Evolutionary conservation across 1,140 invertebrate species (phyloP).

Genomic region (Maconellicoccus hirsutus): DNA sequence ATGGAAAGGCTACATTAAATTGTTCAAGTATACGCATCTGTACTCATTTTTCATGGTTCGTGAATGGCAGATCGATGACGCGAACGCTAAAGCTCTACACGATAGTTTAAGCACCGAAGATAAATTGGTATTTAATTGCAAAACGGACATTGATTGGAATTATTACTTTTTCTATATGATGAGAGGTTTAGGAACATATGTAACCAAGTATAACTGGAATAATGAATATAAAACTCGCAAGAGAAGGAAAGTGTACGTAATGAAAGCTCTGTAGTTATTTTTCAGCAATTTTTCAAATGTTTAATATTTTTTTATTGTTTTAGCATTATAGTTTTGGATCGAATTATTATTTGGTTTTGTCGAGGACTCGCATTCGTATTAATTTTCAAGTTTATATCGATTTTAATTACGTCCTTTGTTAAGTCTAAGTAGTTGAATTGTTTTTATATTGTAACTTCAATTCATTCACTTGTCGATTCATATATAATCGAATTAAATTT

Average conservation of each 20-base stretch:
- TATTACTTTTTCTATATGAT: neutral
- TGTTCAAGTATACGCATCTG: neutral
- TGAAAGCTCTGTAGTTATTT: neutral
- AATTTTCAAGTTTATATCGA: neutral
- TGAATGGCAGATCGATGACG: neutral
- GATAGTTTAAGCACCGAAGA: neutral
- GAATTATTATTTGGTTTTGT: neutral
- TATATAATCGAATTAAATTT: too few species aligned
- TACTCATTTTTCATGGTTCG: slow-evolving; percentile 3
- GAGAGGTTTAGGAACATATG: neutral
- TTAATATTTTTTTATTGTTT: neutral
- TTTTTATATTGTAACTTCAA: too few species aligned
- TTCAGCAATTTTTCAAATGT: neutral
- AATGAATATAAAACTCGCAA: neutral
- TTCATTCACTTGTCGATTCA: too few species aligned
- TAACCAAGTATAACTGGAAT: neutral
- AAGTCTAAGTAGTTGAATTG: too few species aligned
- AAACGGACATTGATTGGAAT: neutral
- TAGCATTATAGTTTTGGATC: neutral
- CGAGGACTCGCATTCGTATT: neutral
- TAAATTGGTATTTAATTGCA: neutral
- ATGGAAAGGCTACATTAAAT: neutral
- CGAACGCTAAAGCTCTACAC: neutral
- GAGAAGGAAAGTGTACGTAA: neutral
- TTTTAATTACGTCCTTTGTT: too few species aligned